These are phyloP conservation scores for Barnardius zonarius DNA, from an alignment of 2,113 vertebrate species.

Conservation along the genomic window DNA sequence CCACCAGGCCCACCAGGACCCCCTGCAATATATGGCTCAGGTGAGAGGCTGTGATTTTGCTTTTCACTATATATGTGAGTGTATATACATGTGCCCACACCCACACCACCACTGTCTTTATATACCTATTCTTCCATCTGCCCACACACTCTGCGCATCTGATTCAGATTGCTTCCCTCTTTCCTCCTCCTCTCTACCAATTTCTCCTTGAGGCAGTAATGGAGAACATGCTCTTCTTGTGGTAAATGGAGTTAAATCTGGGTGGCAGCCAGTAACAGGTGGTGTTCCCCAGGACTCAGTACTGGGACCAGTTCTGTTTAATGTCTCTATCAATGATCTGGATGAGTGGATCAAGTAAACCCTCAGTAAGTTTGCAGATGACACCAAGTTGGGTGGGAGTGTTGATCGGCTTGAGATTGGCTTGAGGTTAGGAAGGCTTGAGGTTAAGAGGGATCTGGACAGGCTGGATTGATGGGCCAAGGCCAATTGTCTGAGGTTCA, in stretches of 20 bases:
- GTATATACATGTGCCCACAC: fast-evolving
- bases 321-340: not conserved
- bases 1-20: conserved; percentile 79
- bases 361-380: not conserved
- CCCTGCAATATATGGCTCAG: conserved; percentile 76
- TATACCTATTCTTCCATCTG: not conserved
- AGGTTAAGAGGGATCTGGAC: not conserved
- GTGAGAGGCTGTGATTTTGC: conserved; percentile 51
- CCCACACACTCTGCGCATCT: not conserved
- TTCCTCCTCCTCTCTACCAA: not conserved
- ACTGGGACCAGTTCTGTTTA: not conserved
- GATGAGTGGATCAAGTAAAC: fast-evolving
- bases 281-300: not conserved
- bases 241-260: not conserved
- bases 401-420: not conserved
- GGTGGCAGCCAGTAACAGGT: fast-evolving
- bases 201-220: not conserved
- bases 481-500: fast-evolving
- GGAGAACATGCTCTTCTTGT: not conserved
- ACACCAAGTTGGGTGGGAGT: fast-evolving
- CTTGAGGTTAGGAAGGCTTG: not conserved
- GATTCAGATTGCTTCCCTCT: not conserved
- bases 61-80: not conserved
- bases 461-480: fast-evolving
- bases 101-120: not conserved